Evolutionary conservation across 2,797 vertebrate genomes (phyloP), one percentile per base, ranked within the genome.

Genomic region (Mus spretus): DNA sequence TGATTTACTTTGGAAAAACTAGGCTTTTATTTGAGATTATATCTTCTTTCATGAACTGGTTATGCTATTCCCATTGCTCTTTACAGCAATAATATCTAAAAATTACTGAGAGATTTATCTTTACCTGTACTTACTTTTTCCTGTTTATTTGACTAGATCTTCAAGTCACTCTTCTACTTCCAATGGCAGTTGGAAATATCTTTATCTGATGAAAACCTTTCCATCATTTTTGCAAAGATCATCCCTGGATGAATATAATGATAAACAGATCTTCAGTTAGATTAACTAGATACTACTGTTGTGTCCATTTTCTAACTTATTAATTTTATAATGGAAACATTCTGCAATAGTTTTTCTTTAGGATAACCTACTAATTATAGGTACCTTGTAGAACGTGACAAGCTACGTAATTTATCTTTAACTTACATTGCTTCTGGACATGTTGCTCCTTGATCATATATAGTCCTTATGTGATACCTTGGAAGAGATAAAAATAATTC

Each of bases 21-120:
- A 72, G 34, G 2, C 34, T 88, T 88, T 78, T 90, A 79, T 31
- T 70, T 90, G 50, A 85, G 24, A 82, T 72, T 96, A 86, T 65
- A 75, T 28, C 67, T 13, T 75, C 13, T 93, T 7, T 88, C 44
- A 6, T 78, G 31, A 89, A 80, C 1, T 83, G 0, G 9, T 59
- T 17, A 3, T 89, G 44, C 15, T 79, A 47, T 82, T 88, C 92
- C 34, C 89, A 4, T 17, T 91, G 15, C 80, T 95, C 53, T 74
- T 26, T 13, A 24, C 59, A 31, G 9, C 40, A 19, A 0, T 63
- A 22, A 8, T 91, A 72, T 81, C 24, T 28, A 47, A 53, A 92
- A 77, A 77, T 77, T 85, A 74, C 87, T 3, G n/a, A n/a, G 77
- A 24, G 3, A 34, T n/a, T 74, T 91, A 72, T 40, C 44, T 63